Base-by-base conservation (phyloP, 2,113 vertebrate species). In the Hoplias malabaricus region DNA sequence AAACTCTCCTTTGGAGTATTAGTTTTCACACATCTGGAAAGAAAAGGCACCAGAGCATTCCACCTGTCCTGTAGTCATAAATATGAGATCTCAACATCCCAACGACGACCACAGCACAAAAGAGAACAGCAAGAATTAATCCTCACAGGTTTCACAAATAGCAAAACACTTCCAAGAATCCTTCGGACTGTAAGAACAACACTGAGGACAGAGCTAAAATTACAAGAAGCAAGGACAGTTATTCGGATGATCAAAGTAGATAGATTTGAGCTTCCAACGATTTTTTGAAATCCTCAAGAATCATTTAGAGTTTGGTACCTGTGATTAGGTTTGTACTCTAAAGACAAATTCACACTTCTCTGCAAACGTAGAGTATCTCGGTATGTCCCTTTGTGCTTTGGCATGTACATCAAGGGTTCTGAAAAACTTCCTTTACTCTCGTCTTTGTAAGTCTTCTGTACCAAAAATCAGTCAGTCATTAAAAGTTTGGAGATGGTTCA, bases 41-140 rank as follows among this genome's bases (percentile, higher is more conserved):
- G 25, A 33, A 33, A 80, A 56, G 67, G 72, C 72, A 80, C 48
- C 46, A 59, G 48, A 56, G 53, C 56, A 16, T 56, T 59, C 38
- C 53, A 16, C 6, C 21, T 27, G 0, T 16, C 34, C 50, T 4
- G 19, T 34, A 12, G 11, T 40, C 43, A 14, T n/a, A 7, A 19
- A 23, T 31, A 63, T 25, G 46, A 6, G 29, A 10, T 43, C 7
- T 31, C 19, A 61, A 53, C 69, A 50, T 50, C 7, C 23, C 8
- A 21, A 50, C 33, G 56, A 27, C 62, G n/a, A 25, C 27, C 16
- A 65, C 42, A 63, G 14, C 16, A 48, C 73, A 75, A 74, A 27
- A 46, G 25, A 73, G 9, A 25, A 25, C 70, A 73, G 54, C 23
- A 16, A 16, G 23, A 59, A 14, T 42, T 12, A 38, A 61, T 42